phyloP scores from a whole-genome alignment of 23 tunicate genomes.

The Ascidia mentula region DNA sequence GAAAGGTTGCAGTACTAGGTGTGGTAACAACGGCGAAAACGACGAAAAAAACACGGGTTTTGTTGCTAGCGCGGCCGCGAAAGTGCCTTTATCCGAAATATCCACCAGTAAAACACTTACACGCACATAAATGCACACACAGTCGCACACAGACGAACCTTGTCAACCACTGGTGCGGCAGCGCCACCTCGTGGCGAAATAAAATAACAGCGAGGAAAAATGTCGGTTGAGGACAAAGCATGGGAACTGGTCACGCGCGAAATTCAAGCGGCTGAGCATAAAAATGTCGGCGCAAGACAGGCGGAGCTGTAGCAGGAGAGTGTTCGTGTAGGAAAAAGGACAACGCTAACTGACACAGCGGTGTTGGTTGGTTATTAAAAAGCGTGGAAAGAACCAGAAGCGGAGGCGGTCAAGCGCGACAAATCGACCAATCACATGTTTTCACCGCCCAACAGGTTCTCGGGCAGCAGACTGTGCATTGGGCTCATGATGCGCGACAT shows the following conservation, averaged over 20 bases:
- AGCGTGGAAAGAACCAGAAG: not conserved
- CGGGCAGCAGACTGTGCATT: slow-evolving; percentile 75
- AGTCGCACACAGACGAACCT: too few species aligned
- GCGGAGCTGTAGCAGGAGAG: slow-evolving; percentile 3
- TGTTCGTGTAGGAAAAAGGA: not conserved
- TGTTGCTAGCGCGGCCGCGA: too few species aligned
- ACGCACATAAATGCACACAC: too few species aligned
- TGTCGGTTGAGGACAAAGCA: too few species aligned
- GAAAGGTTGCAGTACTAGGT: not conserved
- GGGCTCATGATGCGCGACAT: slow-evolving; percentile 75
- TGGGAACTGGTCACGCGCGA: not conserved
- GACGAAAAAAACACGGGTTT: not conserved
- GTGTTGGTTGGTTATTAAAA: too few species aligned
- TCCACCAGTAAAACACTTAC: too few species aligned
- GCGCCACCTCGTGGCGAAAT: too few species aligned
- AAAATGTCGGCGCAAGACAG: not conserved
- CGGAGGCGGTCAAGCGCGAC: not conserved
- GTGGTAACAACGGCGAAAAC: not conserved
- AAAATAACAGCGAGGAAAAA: too few species aligned
- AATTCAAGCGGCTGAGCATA: not conserved
- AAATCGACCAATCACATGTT: slow-evolving; percentile 30
- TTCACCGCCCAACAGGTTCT: slow-evolving; percentile 84
- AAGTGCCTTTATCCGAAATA: too few species aligned
- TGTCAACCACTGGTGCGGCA: too few species aligned
- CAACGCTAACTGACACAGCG: not conserved